A percentile compares a stretch with the other conserved stretches of the same genome.
Evolutionary conservation across 2,113 vertebrate genomes (phyloP).

Genomic region (Cardinalis cardinalis): DNA sequence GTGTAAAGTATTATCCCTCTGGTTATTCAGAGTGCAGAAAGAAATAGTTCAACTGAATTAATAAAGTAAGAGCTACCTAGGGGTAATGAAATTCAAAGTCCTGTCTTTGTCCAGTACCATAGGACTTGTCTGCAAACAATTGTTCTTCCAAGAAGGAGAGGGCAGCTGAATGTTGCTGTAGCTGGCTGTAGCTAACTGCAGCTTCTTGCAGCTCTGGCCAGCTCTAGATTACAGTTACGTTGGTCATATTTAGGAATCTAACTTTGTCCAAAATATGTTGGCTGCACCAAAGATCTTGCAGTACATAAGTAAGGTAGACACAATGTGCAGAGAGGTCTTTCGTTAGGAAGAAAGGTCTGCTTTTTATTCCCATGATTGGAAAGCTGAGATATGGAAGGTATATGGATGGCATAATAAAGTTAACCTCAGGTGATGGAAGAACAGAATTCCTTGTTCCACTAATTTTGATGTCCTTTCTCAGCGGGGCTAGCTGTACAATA

Average conservation of each 20-base stretch:
- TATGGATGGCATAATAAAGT: background rate
- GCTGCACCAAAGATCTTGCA: background rate
- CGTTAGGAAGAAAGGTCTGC: background rate
- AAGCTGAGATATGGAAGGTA: background rate
- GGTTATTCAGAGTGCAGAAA: background rate
- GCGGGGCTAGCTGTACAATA: background rate
- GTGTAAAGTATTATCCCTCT: background rate
- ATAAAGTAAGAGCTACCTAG: background rate
- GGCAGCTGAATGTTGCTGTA: background rate
- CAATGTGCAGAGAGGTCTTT: background rate
- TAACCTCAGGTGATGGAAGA: background rate
- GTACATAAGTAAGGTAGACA: background rate
- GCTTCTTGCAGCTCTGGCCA: background rate
- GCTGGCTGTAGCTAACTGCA: background rate
- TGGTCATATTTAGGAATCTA: background rate
- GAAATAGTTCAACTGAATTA: background rate
- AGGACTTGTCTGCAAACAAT: background rate
- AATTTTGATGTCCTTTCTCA: background rate
- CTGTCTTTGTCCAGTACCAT: background rate
- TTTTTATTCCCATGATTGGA: background rate
- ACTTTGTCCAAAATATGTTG: background rate
- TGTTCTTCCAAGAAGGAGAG: background rate
- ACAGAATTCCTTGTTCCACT: background rate
- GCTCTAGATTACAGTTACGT: background rate
- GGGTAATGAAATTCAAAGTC: background rate